Conservation (phyloP, 2,888 invertebrate genomes). For the Tethea ocularis region DNA sequence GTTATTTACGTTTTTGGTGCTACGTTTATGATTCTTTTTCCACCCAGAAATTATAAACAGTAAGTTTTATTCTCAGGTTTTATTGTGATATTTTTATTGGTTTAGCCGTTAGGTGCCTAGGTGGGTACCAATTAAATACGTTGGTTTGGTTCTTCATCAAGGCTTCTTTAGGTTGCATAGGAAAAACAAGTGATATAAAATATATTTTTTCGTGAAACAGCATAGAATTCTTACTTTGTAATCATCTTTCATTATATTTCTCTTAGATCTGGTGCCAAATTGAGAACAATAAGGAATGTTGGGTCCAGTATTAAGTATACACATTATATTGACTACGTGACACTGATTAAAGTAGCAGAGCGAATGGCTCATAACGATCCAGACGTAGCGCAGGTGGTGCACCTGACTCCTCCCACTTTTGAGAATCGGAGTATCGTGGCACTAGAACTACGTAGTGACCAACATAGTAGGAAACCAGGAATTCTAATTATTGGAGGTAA, state of each 20-base stretch:
- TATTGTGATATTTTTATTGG: too few species aligned
- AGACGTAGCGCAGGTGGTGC: slow-evolving; percentile 52
- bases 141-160: too few species aligned
- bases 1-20: slow-evolving; percentile 64
- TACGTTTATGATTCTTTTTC: slow-evolving; percentile 67
- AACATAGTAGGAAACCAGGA: slow-evolving; percentile 66
- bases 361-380: slow-evolving; percentile 48
- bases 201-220: too few species aligned
- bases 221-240: too few species aligned
- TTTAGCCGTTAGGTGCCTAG: too few species aligned
- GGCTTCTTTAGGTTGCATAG: too few species aligned
- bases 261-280: slow-evolving; percentile 69
- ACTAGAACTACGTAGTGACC: slow-evolving; percentile 69
- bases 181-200: too few species aligned
- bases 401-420: slow-evolving; percentile 52
- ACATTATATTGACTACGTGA: slow-evolving; percentile 51
- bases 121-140: too few species aligned
- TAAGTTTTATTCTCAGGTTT: slow-evolving; percentile 34
- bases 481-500: slow-evolving; percentile 72
- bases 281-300: slow-evolving; percentile 52
- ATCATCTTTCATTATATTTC: slow-evolving; percentile 9
- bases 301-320: slow-evolving; percentile 37
- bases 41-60: slow-evolving; percentile 72
- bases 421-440: slow-evolving; percentile 63
- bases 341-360: slow-evolving; percentile 35